Conservation (phyloP, 1,140 invertebrate genomes). For the Vanessa tameamea region DNA sequence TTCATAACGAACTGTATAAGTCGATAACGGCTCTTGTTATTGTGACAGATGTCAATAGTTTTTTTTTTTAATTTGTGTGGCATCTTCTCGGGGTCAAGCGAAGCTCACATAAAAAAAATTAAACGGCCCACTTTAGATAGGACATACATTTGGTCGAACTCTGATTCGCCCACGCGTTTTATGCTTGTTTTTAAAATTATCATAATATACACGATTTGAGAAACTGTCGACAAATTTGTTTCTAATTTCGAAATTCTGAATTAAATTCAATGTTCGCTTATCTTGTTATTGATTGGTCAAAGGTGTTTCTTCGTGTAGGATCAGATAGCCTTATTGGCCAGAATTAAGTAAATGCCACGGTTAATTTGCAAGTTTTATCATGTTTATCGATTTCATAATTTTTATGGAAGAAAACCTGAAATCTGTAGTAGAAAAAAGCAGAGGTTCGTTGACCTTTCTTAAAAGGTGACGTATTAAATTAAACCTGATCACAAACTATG, state of each 20-base stretch:
- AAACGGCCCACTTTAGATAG: conserved; percentile 50
- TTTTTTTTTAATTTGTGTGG: conserved; percentile 36
- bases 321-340: too few relatives aligned
- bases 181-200: conserved; percentile 1
- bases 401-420: too few relatives aligned
- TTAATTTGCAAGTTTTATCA: too few relatives aligned
- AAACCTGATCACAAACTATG: too few relatives aligned
- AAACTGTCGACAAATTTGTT: neutral
- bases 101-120: conserved; percentile 47
- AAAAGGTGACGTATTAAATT: too few relatives aligned
- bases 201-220: neutral
- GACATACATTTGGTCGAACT: neutral
- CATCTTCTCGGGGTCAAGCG: conserved; percentile 34
- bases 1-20: conserved; percentile 28
- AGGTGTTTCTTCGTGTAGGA: neutral
- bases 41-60: conserved; percentile 42
- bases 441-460: too few relatives aligned
- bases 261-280: neutral
- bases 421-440: too few relatives aligned
- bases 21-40: conserved; percentile 37
- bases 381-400: too few relatives aligned
- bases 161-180: conserved; percentile 3
- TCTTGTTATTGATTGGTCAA: neutral
- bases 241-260: conserved; percentile 1
- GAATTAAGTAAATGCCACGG: too few relatives aligned